Base-by-base conservation (phyloP, 1,140 invertebrate genomes). In the Prorops nasuta region DNA sequence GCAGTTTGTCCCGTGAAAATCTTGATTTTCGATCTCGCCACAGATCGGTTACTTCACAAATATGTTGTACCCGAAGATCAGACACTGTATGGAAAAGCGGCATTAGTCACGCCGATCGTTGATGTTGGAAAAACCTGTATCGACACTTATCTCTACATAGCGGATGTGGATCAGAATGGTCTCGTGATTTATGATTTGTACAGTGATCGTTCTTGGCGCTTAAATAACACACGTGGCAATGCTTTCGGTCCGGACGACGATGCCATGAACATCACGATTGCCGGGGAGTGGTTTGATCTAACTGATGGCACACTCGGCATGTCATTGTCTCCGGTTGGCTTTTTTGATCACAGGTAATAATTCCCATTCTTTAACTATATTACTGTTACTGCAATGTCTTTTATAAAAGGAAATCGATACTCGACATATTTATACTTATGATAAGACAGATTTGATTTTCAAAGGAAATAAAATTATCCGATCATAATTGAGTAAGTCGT, bases 21-120 rank as follows among this genome's bases (percentile, higher is more conserved):
- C 7, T 57, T 84, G 16, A 80, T 81, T 22, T 84, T 84, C 49
- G 76, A 83, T 66, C 68, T 84, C 1, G 57, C 56, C 2, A 81
- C 69, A 7, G 81, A 84, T 64, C 53, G 54, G 24, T 56, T 82
- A 16, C 58, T 84, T 34, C 80, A 77, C 58, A 71, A 80, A 31
- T 81, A 83, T 52, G 21, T 60, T 3, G 64, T 78, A 19, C 76
- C 76, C 24, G 38, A 47, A 44, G 66, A 67, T 58, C 73, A 76
- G 51, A 46, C 54, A 16, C 42, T 70, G 21, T 54, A 63, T 39
- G 66, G 71, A 7, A 67, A 63, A 44, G 66, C 71, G 2, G 66
- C 67, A 48, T 63, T 71, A 16, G 74, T 77, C 22, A 75, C 67
- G 12, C 76, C 76, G 19, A 70, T 77, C 40, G 73, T 77, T 14